Conservation (phyloP, 2,797 vertebrate genomes). For the Spondyliosoma cantharus region DNA sequence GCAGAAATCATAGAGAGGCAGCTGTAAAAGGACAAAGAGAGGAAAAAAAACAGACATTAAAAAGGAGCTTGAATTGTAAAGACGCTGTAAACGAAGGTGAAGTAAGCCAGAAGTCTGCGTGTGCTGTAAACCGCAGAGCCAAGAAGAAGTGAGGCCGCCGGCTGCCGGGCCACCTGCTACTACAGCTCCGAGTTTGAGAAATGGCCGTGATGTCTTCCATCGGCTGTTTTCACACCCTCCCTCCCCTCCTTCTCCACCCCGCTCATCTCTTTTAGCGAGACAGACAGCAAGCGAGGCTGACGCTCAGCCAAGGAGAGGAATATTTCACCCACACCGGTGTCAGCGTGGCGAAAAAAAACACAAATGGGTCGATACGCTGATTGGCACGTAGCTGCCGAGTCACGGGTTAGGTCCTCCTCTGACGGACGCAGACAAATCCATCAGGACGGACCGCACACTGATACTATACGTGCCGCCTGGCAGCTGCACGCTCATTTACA, state of each 20-base stretch:
- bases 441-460: constrained; percentile 41
- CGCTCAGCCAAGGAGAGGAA: constrained; percentile 51
- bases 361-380: constrained; percentile 67
- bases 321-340: constrained; percentile 61
- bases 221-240: constrained; percentile 37
- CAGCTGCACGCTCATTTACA: constrained; percentile 11
- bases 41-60: constrained; percentile 23
- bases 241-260: background rate
- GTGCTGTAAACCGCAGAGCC: background rate
- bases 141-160: constrained; percentile 1
- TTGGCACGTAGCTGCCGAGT: constrained; percentile 51
- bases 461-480: background rate
- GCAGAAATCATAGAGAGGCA: constrained; percentile 33
- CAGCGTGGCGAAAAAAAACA: constrained; percentile 47
- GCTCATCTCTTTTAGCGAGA: constrained; percentile 50
- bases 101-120: background rate
- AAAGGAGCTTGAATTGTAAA: background rate
- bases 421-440: constrained; percentile 53
- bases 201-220: constrained; percentile 47
- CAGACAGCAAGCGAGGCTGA: constrained; percentile 40
- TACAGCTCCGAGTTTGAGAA: constrained; percentile 41
- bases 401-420: constrained; percentile 38
- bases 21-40: constrained; percentile 45
- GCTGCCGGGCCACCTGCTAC: constrained; percentile 52
- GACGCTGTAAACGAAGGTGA: background rate